A percentile compares a stretch with the other conserved stretches of the same genome.
phyloP scores from a whole-genome alignment of 2,113 vertebrate species.

The Anhinga anhinga region DNA sequence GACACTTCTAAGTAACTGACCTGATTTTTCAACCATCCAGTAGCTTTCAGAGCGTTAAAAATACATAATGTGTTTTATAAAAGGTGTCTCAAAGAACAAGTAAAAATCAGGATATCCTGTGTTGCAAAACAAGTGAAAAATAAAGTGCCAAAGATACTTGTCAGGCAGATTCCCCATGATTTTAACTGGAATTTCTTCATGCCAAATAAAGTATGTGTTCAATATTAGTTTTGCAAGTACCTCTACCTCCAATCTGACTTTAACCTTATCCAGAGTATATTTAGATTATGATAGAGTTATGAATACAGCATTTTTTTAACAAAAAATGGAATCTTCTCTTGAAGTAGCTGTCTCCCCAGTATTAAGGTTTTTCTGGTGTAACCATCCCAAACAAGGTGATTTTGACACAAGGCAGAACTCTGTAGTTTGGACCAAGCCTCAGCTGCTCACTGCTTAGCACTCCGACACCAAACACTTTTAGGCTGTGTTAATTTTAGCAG shows the following conservation, averaged over 20 bases:
- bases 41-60: not conserved
- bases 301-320: not conserved
- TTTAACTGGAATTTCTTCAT: not conserved
- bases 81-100: not conserved
- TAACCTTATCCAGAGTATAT: not conserved
- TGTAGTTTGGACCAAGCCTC: not conserved
- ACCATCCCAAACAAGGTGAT: not conserved
- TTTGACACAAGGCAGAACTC: not conserved
- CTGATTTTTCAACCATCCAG: not conserved
- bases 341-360: not conserved
- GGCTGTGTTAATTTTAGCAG: not conserved
- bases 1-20: not conserved
- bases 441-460: not conserved
- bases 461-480: not conserved
- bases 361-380: not conserved
- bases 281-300: not conserved
- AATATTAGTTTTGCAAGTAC: not conserved
- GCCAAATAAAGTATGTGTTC: not conserved
- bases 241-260: not conserved
- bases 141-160: not conserved
- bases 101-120: not conserved
- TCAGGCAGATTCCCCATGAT: not conserved
- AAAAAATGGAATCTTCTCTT: not conserved
- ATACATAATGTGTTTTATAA: not conserved
- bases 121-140: not conserved